Conservation (phyloP, 2,113 vertebrate species). For the Pterocles orientalis region DNA sequence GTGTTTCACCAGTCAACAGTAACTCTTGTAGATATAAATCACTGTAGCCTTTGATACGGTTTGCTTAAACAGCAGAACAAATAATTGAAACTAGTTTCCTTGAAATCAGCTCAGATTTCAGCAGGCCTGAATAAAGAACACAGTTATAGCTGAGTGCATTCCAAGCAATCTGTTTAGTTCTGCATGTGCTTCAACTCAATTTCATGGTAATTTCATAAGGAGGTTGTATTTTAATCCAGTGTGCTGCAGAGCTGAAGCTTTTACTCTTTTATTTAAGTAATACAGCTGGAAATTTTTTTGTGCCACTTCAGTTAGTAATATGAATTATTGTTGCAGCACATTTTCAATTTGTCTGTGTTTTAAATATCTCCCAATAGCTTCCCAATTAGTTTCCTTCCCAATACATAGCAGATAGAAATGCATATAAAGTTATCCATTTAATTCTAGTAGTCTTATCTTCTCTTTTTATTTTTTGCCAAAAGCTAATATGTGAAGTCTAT, state of each 20-base stretch:
- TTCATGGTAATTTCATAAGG: constrained; percentile 71
- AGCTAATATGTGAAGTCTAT: background rate
- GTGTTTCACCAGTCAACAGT: background rate
- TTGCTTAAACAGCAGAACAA: constrained; percentile 42
- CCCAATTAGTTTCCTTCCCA: background rate
- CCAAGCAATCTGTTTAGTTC: constrained; percentile 71
- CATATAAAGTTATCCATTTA: background rate
- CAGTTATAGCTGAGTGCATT: constrained; percentile 64
- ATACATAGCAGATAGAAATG: background rate
- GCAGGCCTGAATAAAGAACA: constrained; percentile 20
- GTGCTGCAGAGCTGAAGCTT: constrained; percentile 6
- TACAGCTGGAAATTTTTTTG: constrained; percentile 5
- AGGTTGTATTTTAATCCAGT: constrained; percentile 69
- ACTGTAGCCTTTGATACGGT: background rate
- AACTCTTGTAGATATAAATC: background rate
- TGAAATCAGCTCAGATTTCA: constrained; percentile 67
- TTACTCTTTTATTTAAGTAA: constrained; percentile 39
- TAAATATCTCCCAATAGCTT: constrained; percentile 16
- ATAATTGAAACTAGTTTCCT: constrained; percentile 60
- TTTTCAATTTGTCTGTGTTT: constrained; percentile 28
- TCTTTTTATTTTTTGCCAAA: background rate
- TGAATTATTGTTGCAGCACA: constrained; percentile 30
- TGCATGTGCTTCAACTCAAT: constrained; percentile 64
- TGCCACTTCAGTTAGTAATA: constrained; percentile 5
- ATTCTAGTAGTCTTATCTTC: background rate